A percentile compares a stretch with the other conserved stretches of the same genome.
Conservation (phyloP, 2,113 vertebrate species). For the Chauna torquata region DNA sequence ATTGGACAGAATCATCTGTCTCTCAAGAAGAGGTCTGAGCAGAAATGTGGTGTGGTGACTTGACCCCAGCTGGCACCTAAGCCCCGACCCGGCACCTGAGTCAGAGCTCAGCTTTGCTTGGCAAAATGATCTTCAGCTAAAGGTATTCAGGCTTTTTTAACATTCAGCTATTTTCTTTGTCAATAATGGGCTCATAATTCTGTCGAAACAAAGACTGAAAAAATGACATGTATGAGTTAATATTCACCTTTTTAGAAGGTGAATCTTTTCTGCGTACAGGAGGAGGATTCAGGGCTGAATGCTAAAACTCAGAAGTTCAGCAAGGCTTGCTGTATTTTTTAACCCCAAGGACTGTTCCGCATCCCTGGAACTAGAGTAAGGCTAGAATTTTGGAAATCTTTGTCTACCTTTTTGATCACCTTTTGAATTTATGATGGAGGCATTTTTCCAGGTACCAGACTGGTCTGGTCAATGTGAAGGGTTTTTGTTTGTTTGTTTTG, state of each 20-base stretch:
- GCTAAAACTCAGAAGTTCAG: not conserved
- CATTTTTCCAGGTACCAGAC: not conserved
- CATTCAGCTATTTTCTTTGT: conserved; percentile 7
- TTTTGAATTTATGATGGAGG: not conserved
- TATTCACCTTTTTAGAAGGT: conserved; percentile 34
- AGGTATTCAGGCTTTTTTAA: not conserved
- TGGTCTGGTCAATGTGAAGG: not conserved
- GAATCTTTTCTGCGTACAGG: not conserved
- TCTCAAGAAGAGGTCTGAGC: not conserved
- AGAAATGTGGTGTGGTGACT: not conserved
- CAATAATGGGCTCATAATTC: conserved; percentile 2
- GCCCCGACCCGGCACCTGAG: not conserved
- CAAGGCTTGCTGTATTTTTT: not conserved
- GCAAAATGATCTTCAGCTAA: not conserved
- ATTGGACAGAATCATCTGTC: too few relatives aligned
- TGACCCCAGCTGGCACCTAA: not conserved
- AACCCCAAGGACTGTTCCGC: not conserved
- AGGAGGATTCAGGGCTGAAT: not conserved
- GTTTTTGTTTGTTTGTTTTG: accelerated
- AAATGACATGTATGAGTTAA: not conserved
- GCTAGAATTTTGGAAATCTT: not conserved
- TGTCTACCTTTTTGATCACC: not conserved
- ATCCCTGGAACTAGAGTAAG: not conserved
- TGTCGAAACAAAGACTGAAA: conserved; percentile 46
- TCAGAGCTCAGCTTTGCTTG: not conserved